These are phyloP conservation scores for Ceyx margarethae DNA, from an alignment of 2,113 vertebrate genomes.

Conservation along the genomic window DNA sequence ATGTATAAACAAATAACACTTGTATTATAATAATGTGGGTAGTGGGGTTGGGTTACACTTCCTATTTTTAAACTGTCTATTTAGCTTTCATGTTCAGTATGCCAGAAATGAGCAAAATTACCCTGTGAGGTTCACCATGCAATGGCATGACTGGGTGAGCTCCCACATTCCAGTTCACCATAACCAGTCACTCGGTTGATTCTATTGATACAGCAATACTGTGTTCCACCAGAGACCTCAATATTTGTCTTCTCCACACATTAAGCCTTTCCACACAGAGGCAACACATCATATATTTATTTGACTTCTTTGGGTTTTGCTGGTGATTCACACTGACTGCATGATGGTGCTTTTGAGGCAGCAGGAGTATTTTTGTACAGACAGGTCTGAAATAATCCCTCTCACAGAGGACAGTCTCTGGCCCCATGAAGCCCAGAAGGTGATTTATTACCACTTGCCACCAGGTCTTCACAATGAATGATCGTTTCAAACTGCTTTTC, in stretches of 20 bases:
- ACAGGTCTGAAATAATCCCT: neutral
- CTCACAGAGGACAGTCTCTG: neutral
- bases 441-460: neutral
- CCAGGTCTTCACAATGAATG: neutral
- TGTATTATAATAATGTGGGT: neutral
- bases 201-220: neutral
- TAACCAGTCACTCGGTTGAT: neutral
- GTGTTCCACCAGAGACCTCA: neutral
- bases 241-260: slow-evolving; percentile 2
- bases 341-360: slow-evolving; percentile 19
- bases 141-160: neutral
- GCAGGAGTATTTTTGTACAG: neutral
- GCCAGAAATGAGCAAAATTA: neutral
- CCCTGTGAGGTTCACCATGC: neutral
- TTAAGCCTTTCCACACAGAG: neutral
- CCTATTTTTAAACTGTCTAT: neutral
- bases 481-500: neutral
- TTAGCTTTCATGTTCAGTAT: neutral
- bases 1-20: neutral
- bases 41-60: accelerated
- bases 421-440: neutral
- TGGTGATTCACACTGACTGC: neutral
- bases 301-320: neutral
- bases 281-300: neutral
- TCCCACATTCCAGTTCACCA: neutral